Evolutionary conservation across 1,140 invertebrate species (phyloP).

Genomic region (Schmidtea mediterranea): DNA sequence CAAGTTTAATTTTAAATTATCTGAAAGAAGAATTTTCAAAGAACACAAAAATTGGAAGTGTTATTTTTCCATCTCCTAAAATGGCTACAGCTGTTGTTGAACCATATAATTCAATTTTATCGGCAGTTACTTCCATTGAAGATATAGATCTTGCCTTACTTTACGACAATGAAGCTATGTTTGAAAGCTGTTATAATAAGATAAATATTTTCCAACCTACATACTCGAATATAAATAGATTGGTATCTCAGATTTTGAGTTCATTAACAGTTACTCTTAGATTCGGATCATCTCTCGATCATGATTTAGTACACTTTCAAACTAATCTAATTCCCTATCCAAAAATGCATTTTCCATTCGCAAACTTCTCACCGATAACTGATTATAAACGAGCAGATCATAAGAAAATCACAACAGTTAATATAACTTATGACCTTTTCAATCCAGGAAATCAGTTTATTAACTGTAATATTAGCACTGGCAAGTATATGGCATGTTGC

Average conservation of each 20-base stretch:
- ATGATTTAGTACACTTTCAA: constrained; percentile 46
- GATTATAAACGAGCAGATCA: constrained; percentile 38
- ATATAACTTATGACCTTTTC: constrained; percentile 34
- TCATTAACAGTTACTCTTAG: constrained; percentile 57
- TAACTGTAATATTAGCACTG: constrained; percentile 36
- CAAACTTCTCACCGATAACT: constrained; percentile 53
- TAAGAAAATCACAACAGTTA: constrained; percentile 31
- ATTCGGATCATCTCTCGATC: constrained; percentile 35
- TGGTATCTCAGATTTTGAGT: constrained; percentile 31
- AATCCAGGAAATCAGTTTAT: constrained; percentile 39
- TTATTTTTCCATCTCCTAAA: neutral
- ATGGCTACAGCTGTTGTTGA: constrained; percentile 22
- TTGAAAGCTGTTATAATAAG: constrained; percentile 42
- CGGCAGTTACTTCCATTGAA: constrained; percentile 22
- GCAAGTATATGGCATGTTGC: constrained; percentile 47
- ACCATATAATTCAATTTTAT: constrained; percentile 24
- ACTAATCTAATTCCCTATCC: constrained; percentile 13
- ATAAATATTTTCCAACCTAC: constrained; percentile 45
- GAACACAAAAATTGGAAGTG: neutral
- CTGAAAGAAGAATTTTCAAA: constrained; percentile 18
- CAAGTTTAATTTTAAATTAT: neutral
- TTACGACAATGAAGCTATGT: constrained; percentile 60
- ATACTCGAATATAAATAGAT: constrained; percentile 41
- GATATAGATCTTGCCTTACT: constrained; percentile 26
- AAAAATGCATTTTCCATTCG: constrained; percentile 40